phyloP scores from a whole-genome alignment of 2,797 vertebrate genomes.

The Erethizon dorsatum region DNA sequence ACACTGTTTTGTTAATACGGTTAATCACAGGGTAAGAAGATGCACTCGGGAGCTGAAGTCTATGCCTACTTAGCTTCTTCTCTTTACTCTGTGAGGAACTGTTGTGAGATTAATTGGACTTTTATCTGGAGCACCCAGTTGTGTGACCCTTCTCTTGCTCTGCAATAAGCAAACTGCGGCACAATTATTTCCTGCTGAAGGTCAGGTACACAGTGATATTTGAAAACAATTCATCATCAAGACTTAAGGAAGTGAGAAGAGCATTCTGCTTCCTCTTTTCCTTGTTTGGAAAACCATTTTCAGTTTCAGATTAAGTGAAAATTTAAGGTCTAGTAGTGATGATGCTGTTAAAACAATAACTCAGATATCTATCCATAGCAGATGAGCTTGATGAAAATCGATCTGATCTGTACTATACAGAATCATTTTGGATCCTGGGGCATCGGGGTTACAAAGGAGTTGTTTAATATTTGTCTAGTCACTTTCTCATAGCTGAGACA shows the following conservation, averaged over 20 bases:
- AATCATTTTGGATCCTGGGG: background rate
- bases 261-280: conserved; percentile 37
- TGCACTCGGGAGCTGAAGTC: conserved; percentile 74
- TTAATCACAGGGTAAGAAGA: conserved; percentile 78
- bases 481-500: background rate
- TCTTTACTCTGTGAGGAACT: conserved; percentile 71
- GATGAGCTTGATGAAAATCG: background rate
- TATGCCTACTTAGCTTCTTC: conserved; percentile 11
- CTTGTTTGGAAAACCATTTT: conserved; percentile 64
- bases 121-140: conserved; percentile 72
- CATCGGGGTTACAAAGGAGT: background rate
- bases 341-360: conserved; percentile 51
- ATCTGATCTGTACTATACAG: background rate
- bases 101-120: conserved; percentile 80
- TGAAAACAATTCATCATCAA: conserved; percentile 76
- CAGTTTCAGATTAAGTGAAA: conserved; percentile 60
- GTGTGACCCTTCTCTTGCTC: conserved; percentile 68
- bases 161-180: conserved; percentile 21
- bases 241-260: conserved; percentile 52
- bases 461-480: background rate
- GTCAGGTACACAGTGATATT: conserved; percentile 59
- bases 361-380: background rate
- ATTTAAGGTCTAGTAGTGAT: background rate
- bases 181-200: conserved; percentile 68
- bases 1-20: conserved; percentile 69